Percentiles rank a stretch among this genome's conserved stretches.
These are phyloP conservation scores for Acropternis orthonyx DNA, from an alignment of 2,797 vertebrate genomes.

Conservation along the genomic window DNA sequence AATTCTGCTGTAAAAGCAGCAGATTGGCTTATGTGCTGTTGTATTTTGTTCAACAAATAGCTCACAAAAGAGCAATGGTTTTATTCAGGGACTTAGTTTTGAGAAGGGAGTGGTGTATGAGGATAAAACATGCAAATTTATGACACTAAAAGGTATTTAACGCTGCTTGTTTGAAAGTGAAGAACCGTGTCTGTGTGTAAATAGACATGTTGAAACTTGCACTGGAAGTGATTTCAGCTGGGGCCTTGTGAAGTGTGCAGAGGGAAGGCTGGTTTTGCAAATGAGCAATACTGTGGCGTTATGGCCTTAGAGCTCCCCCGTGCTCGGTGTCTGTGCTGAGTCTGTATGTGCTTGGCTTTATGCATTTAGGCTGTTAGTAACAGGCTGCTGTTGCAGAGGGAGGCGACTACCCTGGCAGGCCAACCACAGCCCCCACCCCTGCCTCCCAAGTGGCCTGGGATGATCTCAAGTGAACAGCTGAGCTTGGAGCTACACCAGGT, in stretches of 20 bases:
- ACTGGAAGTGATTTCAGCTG: not conserved
- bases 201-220: not conserved
- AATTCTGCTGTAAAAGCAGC: not conserved
- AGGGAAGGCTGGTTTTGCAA: not conserved
- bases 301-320: not conserved
- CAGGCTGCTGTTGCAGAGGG: slow-evolving; percentile 92
- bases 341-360: slow-evolving; percentile 76
- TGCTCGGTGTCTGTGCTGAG: slow-evolving; percentile 59
- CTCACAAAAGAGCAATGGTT: not conserved
- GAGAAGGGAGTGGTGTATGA: not conserved
- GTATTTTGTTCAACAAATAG: not conserved
- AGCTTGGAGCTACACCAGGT: slow-evolving; percentile 96
- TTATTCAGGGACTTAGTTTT: not conserved
- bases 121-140: not conserved
- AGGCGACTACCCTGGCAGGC: slow-evolving; percentile 82
- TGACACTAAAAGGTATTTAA: not conserved
- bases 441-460: slow-evolving; percentile 87
- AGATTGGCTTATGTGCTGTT: not conserved
- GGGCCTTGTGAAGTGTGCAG: not conserved
- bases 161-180: not conserved
- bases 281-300: slow-evolving; percentile 1
- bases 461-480: slow-evolving; percentile 94
- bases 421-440: slow-evolving; percentile 77
- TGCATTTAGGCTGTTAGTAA: slow-evolving; percentile 88
- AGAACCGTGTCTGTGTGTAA: not conserved